A percentile compares a stretch with the other conserved stretches of the same genome.
These are phyloP conservation scores for Camarhynchus parvulus DNA, from an alignment of 2,113 vertebrate genomes.

Conservation along the genomic window DNA sequence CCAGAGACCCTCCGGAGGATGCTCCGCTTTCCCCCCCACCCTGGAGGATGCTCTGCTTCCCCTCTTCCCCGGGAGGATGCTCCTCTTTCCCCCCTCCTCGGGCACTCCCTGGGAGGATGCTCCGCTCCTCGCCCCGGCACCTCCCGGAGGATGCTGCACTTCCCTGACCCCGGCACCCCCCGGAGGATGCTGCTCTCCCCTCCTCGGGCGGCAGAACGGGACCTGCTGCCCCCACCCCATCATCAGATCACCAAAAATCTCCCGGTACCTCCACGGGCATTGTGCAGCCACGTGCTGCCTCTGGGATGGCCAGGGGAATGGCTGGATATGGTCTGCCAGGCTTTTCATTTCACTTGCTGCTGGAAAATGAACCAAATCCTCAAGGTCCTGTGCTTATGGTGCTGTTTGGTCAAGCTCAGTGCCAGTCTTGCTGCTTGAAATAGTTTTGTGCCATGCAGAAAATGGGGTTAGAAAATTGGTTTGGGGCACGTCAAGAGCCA, in stretches of 20 bases:
- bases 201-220: background rate
- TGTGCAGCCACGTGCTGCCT: background rate
- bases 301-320: accelerated
- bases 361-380: background rate
- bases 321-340: accelerated
- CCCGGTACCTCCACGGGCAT: background rate
- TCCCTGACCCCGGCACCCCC: background rate
- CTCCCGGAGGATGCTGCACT: background rate
- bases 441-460: accelerated
- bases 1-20: background rate
- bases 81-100: background rate
- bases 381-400: background rate
- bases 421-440: accelerated
- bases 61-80: background rate
- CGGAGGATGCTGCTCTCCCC: background rate
- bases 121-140: no score
- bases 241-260: background rate
- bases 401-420: accelerated
- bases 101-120: background rate
- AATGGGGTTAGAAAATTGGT: background rate
- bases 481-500: accelerated
- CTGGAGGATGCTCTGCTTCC: background rate
- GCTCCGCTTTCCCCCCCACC: background rate
- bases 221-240: background rate
- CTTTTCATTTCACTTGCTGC: background rate